Percentiles rank a stretch among this genome's conserved stretches.
These are phyloP conservation scores for Apeira syringaria DNA, from an alignment of 2,888 invertebrate species.

Conservation along the genomic window DNA sequence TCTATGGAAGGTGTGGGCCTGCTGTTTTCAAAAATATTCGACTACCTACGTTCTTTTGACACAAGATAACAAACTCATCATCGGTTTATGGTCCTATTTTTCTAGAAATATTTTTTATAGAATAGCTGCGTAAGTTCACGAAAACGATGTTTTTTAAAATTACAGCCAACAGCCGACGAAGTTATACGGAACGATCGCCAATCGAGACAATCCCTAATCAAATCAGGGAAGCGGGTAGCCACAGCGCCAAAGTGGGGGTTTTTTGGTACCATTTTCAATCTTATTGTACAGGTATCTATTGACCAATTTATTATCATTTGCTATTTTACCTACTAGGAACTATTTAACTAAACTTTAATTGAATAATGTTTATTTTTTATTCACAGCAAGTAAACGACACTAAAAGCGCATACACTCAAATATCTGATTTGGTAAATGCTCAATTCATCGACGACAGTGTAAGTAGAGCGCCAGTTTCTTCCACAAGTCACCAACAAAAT, in stretches of 20 bases:
- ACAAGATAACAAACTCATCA: no score
- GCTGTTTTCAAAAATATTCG: no score
- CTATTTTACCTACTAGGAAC: background rate
- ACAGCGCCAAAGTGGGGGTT: constrained; percentile 70
- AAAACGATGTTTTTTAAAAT: no score
- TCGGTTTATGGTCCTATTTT: no score
- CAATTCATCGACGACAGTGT: constrained; percentile 72
- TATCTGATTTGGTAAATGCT: constrained; percentile 66
- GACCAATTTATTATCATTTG: background rate
- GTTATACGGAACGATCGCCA: constrained; percentile 63
- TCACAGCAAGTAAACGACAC: constrained; percentile 79
- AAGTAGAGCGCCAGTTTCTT: constrained; percentile 40
- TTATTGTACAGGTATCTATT: constrained; percentile 64
- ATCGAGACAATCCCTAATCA: constrained; percentile 53
- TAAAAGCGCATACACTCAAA: constrained; percentile 76
- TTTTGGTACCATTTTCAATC: constrained; percentile 75
- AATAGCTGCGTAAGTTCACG: no score
- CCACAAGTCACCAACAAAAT: background rate
- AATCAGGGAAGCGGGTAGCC: constrained; percentile 54
- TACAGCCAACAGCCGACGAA: constrained; percentile 63
- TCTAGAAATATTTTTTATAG: no score
- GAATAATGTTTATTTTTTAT: constrained; percentile 35
- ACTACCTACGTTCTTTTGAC: no score
- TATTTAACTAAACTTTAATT: background rate
- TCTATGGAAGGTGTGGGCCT: no score